These are phyloP conservation scores for Melanogrammus aeglefinus DNA, from an alignment of 2,797 vertebrate genomes.

Conservation along the genomic window DNA sequence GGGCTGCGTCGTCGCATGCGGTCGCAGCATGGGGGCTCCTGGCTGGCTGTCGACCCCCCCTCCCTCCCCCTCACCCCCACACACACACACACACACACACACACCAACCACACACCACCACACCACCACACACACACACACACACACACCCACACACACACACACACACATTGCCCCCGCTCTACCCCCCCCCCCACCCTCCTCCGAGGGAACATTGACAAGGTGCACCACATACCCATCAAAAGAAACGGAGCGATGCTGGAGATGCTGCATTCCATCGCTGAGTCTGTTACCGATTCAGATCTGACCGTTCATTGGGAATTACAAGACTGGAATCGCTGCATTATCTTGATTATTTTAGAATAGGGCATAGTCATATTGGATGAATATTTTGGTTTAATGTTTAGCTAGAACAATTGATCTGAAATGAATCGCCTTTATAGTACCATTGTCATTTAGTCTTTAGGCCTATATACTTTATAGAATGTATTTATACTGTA, in stretches of 20 bases:
- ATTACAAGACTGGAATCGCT: not conserved
- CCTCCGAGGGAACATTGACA: not conserved
- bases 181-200: not conserved
- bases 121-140: not conserved
- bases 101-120: not conserved
- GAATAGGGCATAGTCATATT: not conserved
- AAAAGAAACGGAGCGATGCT: not conserved
- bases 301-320: not conserved
- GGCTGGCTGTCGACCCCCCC: constrained; percentile 34
- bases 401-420: not conserved
- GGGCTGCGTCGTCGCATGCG: constrained; percentile 34
- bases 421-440: not conserved
- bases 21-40: constrained; percentile 50
- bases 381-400: not conserved
- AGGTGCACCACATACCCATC: not conserved
- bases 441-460: not conserved
- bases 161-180: not conserved
- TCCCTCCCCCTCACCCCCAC: constrained; percentile 5
- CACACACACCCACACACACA: not conserved
- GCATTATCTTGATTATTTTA: not conserved
- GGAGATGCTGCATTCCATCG: not conserved
- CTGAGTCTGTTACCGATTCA: not conserved
- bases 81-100: not conserved
- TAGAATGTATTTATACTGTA: not conserved
- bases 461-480: not conserved